Base-by-base conservation (phyloP, 2,797 vertebrate species). In the Neomorphus geoffroyi region DNA sequence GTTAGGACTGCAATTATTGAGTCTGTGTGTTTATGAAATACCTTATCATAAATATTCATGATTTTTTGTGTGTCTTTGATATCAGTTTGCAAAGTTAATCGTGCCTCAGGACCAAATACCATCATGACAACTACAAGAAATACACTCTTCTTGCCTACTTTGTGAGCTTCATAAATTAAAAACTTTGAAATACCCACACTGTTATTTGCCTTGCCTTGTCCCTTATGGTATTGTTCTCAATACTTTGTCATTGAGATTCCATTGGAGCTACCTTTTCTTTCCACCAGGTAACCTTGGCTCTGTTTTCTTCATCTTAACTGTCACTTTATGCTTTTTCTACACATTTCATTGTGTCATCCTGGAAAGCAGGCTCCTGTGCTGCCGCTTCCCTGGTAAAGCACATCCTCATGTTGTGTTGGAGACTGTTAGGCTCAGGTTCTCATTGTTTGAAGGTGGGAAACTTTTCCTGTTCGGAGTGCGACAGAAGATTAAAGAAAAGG, bases 31-130 rank as follows among this genome's bases (percentile, higher is more conserved):
- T 94, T 92, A 92, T 83, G 65, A 91, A 96, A 84, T 88, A 70
- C 2, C 72, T 95, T 92, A 78, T 87, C 48, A 94, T 96, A 94
- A 94, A 96, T 96, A 96, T 95, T 96, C 14, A 93, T 93, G 12
- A 30, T 61, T 88, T 88, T 56, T 62, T 86, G 27, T 57, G 14
- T 67, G 39, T 78, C 69, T 83, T 90, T 87, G 69, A 26, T 92
- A 91, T 27, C 67, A 56, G 54, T 92, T 94, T 88, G 62, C 85
- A 81, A 35, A 45, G 65, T 92, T 92, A 94, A 93, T 95, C 39
- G 62, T 89, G 85, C 82, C 84, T 92, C 61, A 83, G 87, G 87
- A 92, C 82, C 27, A 91, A 32, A 46, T 93, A 87, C 71, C 27
- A 43, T 85, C 66, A 53, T 30, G 46, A 61, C 75, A 93, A 88